These are phyloP conservation scores for Thymelicus lineola DNA, from an alignment of 2,888 invertebrate species.

Conservation along the genomic window DNA sequence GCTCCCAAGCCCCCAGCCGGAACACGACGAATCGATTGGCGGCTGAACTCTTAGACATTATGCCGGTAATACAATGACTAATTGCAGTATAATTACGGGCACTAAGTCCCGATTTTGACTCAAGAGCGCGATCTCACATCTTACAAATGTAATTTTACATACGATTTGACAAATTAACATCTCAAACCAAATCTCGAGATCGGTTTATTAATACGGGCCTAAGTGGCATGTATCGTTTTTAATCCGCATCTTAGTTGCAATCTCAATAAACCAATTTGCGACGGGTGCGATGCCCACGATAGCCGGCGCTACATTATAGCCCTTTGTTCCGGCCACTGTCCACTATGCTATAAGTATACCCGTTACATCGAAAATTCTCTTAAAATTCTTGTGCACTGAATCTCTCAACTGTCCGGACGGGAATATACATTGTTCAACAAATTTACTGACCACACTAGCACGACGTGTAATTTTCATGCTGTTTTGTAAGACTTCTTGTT, in stretches of 20 bases:
- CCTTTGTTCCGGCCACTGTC: slow-evolving; percentile 61
- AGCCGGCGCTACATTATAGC: slow-evolving; percentile 57
- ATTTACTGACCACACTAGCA: slow-evolving; percentile 41
- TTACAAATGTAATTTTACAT: too few species aligned
- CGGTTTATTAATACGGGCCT: not conserved
- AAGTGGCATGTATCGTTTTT: slow-evolving; percentile 50
- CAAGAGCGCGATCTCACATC: too few species aligned
- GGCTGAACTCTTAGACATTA: too few species aligned
- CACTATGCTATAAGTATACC: slow-evolving; percentile 45
- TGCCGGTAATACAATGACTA: too few species aligned
- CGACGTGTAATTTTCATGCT: slow-evolving; percentile 39
- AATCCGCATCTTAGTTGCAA: slow-evolving; percentile 63
- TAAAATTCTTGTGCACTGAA: slow-evolving; percentile 58
- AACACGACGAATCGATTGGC: too few species aligned
- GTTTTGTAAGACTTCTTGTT: slow-evolving; percentile 4
- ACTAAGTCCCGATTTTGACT: too few species aligned
- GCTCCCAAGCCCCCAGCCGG: too few species aligned
- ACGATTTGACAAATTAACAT: too few species aligned
- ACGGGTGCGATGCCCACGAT: slow-evolving; percentile 57
- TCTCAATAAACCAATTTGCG: slow-evolving; percentile 80
- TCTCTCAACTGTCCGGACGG: slow-evolving; percentile 46
- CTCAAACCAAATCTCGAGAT: too few species aligned
- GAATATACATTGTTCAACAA: slow-evolving; percentile 39
- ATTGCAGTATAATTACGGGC: too few species aligned
- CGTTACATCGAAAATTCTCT: slow-evolving; percentile 54